Evolutionary conservation across 37 sponge, comb jelly and placozoan genomes (phyloP).

Genomic region (Petrosia ficiformis): DNA sequence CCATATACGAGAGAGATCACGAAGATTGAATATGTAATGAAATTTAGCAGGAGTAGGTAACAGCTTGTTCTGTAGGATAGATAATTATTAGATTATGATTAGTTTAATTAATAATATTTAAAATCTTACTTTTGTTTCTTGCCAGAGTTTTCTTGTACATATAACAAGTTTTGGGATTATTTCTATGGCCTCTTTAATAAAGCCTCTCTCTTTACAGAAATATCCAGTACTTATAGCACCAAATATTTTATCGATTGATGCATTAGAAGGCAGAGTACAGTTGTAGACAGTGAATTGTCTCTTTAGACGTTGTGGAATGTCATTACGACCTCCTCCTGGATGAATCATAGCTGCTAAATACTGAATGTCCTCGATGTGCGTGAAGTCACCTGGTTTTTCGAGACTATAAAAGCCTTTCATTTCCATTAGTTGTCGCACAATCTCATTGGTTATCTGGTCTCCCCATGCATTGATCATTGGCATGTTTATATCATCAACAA

Average conservation of each 20-base stretch:
- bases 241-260: conserved; percentile 97
- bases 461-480: conserved; percentile 99
- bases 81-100: background rate
- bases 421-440: conserved; percentile 95
- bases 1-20: conserved; percentile 99
- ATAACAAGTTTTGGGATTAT: conserved; percentile 72
- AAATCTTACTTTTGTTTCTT: conserved; percentile 71
- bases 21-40: conserved; percentile 98
- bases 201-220: conserved; percentile 88
- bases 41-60: conserved; percentile 99
- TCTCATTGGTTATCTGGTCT: conserved; percentile 98
- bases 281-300: conserved; percentile 93
- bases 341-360: conserved; percentile 96
- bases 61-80: conserved; percentile 56
- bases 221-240: conserved; percentile 88
- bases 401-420: conserved; percentile 96
- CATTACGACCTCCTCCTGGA: conserved; percentile 98
- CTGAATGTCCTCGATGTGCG: conserved; percentile 94
- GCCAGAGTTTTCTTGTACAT: conserved; percentile 89
- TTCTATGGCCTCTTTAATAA: conserved; percentile 50
- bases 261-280: conserved; percentile 98
- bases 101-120: background rate
- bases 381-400: conserved; percentile 99
- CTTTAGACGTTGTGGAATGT: conserved; percentile 95
- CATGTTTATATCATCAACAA: conserved; percentile 99